These are phyloP conservation scores for Lanius ludovicianus DNA, from an alignment of 2,113 vertebrate species.

Conservation along the genomic window DNA sequence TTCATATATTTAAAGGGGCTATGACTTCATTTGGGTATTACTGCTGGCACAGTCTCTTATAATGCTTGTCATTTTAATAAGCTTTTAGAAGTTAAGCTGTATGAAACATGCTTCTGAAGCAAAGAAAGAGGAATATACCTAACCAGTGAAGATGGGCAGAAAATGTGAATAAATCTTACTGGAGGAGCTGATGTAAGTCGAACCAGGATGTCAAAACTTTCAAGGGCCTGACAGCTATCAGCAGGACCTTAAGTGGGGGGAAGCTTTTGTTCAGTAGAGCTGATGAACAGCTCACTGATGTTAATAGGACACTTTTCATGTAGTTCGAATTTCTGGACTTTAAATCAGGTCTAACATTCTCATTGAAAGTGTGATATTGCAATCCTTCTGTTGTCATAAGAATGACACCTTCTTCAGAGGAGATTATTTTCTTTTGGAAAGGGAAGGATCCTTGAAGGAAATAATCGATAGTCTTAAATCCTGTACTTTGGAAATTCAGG, in stretches of 20 bases:
- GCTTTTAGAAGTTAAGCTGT: background rate
- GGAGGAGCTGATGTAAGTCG: background rate
- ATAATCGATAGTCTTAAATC: slow-evolving; percentile 57
- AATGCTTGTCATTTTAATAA: background rate
- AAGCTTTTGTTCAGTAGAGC: slow-evolving; percentile 38
- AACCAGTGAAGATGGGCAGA: background rate
- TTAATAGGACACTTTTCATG: slow-evolving; percentile 36
- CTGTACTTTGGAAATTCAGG: slow-evolving; percentile 29
- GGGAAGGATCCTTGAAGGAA: background rate
- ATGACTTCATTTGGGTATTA: background rate
- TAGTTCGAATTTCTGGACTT: background rate
- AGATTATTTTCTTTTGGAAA: slow-evolving; percentile 53
- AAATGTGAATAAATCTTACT: background rate
- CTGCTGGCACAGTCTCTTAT: background rate
- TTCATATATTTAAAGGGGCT: background rate
- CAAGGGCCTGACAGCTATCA: background rate
- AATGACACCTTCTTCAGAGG: slow-evolving; percentile 36
- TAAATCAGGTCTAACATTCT: slow-evolving; percentile 12
- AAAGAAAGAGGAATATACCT: background rate
- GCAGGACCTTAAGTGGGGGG: background rate
- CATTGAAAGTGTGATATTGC: slow-evolving; percentile 45
- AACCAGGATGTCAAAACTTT: background rate
- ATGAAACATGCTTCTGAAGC: background rate
- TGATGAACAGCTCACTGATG: background rate
- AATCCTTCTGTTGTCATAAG: slow-evolving; percentile 18